Percentiles rank a stretch among this genome's conserved stretches.
These are phyloP conservation scores for Neosilurus hyrtlii DNA, from an alignment of 2,797 vertebrate species.

Conservation along the genomic window DNA sequence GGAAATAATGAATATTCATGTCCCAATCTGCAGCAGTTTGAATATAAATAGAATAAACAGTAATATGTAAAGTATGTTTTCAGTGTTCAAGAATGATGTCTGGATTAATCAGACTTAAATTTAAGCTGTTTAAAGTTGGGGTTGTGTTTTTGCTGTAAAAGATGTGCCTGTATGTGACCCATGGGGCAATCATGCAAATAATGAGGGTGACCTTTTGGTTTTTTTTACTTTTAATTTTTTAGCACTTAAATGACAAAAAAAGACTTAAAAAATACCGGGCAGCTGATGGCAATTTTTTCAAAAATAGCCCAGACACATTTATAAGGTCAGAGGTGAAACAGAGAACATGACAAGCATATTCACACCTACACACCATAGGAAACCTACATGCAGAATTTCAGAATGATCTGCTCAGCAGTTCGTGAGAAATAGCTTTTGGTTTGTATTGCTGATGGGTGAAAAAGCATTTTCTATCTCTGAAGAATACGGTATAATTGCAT, in stretches of 20 bases:
- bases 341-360: too few species aligned
- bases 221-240: not conserved
- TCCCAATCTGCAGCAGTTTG: not conserved
- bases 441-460: too few species aligned
- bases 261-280: too few species aligned
- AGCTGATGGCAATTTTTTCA: too few species aligned
- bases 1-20: not conserved
- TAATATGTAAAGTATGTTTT: not conserved
- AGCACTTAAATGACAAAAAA: too few species aligned
- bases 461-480: not conserved
- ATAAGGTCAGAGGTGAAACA: too few species aligned
- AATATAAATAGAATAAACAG: too few species aligned
- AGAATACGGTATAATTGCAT: not conserved
- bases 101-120: not conserved
- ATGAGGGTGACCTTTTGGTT: not conserved
- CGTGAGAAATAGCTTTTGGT: too few species aligned
- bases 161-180: not conserved
- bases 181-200: not conserved
- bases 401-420: too few species aligned
- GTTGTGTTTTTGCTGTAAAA: not conserved
- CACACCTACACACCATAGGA: too few species aligned
- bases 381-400: too few species aligned
- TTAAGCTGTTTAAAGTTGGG: not conserved
- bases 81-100: not conserved
- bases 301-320: too few species aligned